A percentile compares a stretch with the other conserved stretches of the same genome.
phyloP scores from a whole-genome alignment of 2,113 vertebrate species.

The Ceyx melanurus region DNA sequence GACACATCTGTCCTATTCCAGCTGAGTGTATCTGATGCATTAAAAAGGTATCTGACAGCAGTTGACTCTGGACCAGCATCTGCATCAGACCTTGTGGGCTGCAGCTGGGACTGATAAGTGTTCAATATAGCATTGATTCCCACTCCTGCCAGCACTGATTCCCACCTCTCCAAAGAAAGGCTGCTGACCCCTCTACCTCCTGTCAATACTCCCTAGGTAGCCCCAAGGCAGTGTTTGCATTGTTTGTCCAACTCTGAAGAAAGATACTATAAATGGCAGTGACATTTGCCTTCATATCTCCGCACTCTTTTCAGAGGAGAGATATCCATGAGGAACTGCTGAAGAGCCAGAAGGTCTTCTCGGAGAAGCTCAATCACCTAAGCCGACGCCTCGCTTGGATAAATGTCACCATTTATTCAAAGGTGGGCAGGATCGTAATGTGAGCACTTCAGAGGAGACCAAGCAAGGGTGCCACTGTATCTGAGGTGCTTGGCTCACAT shows the following conservation, averaged over 20 bases:
- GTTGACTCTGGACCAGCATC: not conserved
- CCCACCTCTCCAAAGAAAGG: not conserved
- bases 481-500: not conserved
- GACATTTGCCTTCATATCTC: not conserved
- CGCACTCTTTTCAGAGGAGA: conserved; percentile 79
- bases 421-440: conserved; percentile 73
- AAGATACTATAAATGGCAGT: not conserved
- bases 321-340: conserved; percentile 92
- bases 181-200: not conserved
- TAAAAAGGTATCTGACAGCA: not conserved
- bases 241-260: conserved; percentile 1
- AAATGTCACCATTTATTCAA: conserved; percentile 98
- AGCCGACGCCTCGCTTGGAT: conserved; percentile 96
- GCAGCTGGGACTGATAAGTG: not conserved
- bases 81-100: not conserved
- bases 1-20: not conserved
- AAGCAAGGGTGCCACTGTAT: not conserved
- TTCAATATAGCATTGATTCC: not conserved
- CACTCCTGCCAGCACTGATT: not conserved
- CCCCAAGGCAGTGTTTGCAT: not conserved
- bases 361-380: conserved; percentile 95
- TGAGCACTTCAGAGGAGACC: not conserved
- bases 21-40: not conserved
- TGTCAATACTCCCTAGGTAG: not conserved
- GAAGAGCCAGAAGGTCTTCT: conserved; percentile 96